Conservation (phyloP, 2,797 vertebrate species). For the Protosalanx chinensis region DNA sequence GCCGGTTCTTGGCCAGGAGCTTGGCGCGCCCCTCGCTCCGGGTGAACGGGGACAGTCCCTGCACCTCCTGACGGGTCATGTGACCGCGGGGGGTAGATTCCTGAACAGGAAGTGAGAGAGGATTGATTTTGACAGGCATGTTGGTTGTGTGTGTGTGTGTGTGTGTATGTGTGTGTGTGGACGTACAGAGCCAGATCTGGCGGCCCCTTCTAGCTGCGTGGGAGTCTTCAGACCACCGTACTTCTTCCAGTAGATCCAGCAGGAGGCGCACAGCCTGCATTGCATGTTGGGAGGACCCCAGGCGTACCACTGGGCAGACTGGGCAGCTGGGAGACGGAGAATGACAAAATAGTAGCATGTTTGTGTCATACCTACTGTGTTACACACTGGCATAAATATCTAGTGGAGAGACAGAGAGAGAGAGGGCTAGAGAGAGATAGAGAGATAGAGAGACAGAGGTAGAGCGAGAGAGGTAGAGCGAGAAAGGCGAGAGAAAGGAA, state of each 20-base stretch:
- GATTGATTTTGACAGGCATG: too few relatives aligned
- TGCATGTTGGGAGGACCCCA: constrained; percentile 98
- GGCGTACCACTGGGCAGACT: constrained; percentile 94
- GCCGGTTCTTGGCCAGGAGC: constrained; percentile 90
- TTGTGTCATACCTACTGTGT: too few relatives aligned
- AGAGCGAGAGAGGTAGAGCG: neutral
- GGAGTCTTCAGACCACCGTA: constrained; percentile 94
- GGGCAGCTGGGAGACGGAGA: constrained; percentile 74
- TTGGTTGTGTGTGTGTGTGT: neutral
- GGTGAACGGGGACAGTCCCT: constrained; percentile 87
- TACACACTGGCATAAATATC: too few relatives aligned
- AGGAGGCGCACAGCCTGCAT: constrained; percentile 90
- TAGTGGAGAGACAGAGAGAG: neutral
- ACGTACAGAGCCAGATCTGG: constrained; percentile 81
- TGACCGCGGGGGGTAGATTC: constrained; percentile 80
- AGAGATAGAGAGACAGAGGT: neutral
- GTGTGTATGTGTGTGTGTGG: neutral
- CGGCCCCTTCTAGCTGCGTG: constrained; percentile 89
- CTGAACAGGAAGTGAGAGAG: constrained; percentile 32
- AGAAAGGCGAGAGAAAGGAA: neutral
- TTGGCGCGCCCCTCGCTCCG: constrained; percentile 90
- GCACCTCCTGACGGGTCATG: constrained; percentile 87
- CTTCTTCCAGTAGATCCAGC: constrained; percentile 98
- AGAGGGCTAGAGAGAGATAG: neutral
- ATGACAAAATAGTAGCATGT: too few relatives aligned